phyloP scores from a whole-genome alignment of 2,888 invertebrate genomes.

The Clusia tigrina region DNA sequence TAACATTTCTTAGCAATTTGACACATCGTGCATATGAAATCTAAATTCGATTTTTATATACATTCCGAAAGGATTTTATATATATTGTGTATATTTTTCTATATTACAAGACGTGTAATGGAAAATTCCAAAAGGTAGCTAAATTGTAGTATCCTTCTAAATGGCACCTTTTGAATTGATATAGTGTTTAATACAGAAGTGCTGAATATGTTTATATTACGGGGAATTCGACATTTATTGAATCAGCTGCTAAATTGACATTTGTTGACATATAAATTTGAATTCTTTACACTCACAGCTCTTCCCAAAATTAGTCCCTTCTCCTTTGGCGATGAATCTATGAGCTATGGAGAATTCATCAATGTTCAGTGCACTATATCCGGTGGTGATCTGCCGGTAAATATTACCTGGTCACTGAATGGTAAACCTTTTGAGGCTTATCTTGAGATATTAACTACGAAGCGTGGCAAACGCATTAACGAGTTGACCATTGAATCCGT shows the following conservation, averaged over 20 bases:
- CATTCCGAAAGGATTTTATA: too few relatives aligned
- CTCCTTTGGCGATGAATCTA: slow-evolving; percentile 76
- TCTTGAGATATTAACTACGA: slow-evolving; percentile 60
- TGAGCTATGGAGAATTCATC: slow-evolving; percentile 73
- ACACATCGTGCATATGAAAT: too few relatives aligned
- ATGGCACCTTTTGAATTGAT: neutral
- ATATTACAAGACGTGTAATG: too few relatives aligned
- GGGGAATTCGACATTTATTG: neutral
- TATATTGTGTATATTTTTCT: too few relatives aligned
- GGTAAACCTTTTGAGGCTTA: slow-evolving; percentile 63
- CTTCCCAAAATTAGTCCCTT: slow-evolving; percentile 80
- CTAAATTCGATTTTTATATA: too few relatives aligned
- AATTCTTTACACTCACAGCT: slow-evolving; percentile 65
- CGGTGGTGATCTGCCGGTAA: slow-evolving; percentile 70
- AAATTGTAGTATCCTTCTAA: neutral
- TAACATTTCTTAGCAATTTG: too few relatives aligned
- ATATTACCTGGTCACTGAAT: slow-evolving; percentile 70
- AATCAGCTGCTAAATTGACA: slow-evolving; percentile 18
- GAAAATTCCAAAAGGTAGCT: too few relatives aligned
- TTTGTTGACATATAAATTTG: neutral
- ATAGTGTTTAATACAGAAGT: neutral
- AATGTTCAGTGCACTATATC: slow-evolving; percentile 67
- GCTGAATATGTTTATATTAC: neutral
- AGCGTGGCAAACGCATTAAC: slow-evolving; percentile 66
- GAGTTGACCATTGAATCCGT: slow-evolving; percentile 75